Base-by-base conservation (phyloP, 2,113 vertebrate genomes). In the Pipra filicauda region DNA sequence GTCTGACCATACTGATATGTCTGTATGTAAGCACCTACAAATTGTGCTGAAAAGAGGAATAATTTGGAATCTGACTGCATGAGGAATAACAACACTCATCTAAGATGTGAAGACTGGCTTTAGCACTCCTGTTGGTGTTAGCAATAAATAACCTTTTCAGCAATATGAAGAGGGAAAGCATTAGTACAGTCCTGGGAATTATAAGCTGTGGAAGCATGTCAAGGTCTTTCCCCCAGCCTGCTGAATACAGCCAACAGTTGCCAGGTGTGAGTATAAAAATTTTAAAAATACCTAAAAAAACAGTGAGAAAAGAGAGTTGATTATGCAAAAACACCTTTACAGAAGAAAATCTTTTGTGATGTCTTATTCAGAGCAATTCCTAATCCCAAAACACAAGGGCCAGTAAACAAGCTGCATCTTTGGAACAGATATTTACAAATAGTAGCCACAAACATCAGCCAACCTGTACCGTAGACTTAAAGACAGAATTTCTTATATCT, bases 61-160 rank as follows among this genome's bases (percentile, higher is more conserved):
- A 84, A 75, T 74, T 57, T 90, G 31, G 35, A 91, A 71, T 81
- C 57, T 49, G 79, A 83, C 21, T 82, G 18, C 20, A 46, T 49
- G 49, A 95, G 49, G 35, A 96, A 72, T 30, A 93, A 14, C 30
- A 77, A 80, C 77, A 66, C 15, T 90, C 22, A 59, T 88, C n/a
- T 91, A 64, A 77, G 62, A 67, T 62, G 59, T 33, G 67, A 93
- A 92, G 71, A 44, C 73, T 54, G 51, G 35, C 33, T 84, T 88
- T 84, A 76, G 41, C 82, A 54, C n/a, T 96, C 43, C 23, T 44
- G 66, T 86, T 86, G 67, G 51, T 5, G 0, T 80, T 67, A 92
- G 70, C 72, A 93, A 54, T 89, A 91, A 89, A 79, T 51, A 87
- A 89, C 22, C 16, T 95, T 87, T 91, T 59, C 71, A 94, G n/a